Evolutionary conservation across 2,113 vertebrate species (phyloP).

Genomic region (Spermophilus dauricus): DNA sequence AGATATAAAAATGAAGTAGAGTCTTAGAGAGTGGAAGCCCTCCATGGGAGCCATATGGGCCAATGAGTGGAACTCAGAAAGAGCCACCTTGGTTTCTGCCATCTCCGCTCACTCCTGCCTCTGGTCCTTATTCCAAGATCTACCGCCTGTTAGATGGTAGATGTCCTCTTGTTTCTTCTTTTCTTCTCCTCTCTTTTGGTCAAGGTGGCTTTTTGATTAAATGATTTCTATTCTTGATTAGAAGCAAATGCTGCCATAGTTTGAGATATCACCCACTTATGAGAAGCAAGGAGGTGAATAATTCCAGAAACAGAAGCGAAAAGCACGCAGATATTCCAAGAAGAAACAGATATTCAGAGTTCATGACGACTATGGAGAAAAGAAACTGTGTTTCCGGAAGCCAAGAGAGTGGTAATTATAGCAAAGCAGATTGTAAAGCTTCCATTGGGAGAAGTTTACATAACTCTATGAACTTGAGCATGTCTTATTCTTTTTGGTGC

Average conservation of each 20-base stretch:
- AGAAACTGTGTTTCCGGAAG: neutral
- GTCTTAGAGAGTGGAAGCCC: neutral
- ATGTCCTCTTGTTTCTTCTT: neutral
- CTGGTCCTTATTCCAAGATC: neutral
- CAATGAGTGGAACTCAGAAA: neutral
- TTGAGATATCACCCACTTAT: neutral
- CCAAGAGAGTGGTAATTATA: neutral
- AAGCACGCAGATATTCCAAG: neutral
- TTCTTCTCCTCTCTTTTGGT: neutral
- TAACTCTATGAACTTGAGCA: neutral
- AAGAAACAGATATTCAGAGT: neutral
- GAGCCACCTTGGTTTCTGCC: neutral
- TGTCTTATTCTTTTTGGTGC: neutral
- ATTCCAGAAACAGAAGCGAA: neutral
- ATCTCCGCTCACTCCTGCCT: neutral
- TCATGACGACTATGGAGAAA: neutral
- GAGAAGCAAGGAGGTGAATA: neutral
- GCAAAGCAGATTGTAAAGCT: neutral
- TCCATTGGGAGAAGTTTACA: neutral
- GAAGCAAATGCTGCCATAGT: neutral
- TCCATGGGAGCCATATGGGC: fast-evolving
- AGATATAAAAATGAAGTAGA: neutral
- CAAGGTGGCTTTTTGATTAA: neutral
- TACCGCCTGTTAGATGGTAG: too few relatives aligned
- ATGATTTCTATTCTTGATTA: neutral